Conservation (phyloP, 1,140 invertebrate species). For the Dreissena polymorpha region DNA sequence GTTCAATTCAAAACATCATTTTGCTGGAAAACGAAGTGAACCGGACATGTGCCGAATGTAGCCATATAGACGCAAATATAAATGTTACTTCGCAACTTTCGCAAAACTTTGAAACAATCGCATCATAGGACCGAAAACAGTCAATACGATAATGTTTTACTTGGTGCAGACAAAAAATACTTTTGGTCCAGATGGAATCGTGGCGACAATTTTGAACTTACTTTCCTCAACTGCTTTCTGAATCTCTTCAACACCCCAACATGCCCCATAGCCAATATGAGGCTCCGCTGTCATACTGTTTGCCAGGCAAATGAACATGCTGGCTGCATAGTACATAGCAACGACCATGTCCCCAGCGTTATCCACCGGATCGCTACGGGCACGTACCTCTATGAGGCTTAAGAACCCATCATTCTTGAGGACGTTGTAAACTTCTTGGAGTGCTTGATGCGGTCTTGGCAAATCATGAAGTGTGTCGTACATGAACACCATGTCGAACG, state of each 20-base stretch:
- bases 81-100: too few species aligned
- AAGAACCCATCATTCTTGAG: slow-evolving; percentile 58
- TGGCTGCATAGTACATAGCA: slow-evolving; percentile 58
- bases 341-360: slow-evolving; percentile 65
- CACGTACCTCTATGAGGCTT: slow-evolving; percentile 54
- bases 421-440: slow-evolving; percentile 50
- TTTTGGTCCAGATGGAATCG: too few species aligned
- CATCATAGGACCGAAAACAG: too few species aligned
- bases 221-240: slow-evolving; percentile 26
- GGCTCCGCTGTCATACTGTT: slow-evolving; percentile 50
- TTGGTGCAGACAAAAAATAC: too few species aligned
- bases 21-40: too few species aligned
- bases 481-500: slow-evolving; percentile 57
- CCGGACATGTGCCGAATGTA: too few species aligned
- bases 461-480: slow-evolving; percentile 62
- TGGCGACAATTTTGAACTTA: slow-evolving; percentile 19
- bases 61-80: too few species aligned
- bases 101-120: too few species aligned
- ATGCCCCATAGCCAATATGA: slow-evolving; percentile 52
- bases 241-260: slow-evolving; percentile 49
- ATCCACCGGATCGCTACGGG: slow-evolving; percentile 53
- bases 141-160: too few species aligned
- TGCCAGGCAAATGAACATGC: slow-evolving; percentile 56
- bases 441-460: slow-evolving; percentile 52
- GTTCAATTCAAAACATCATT: too few species aligned